Evolutionary conservation across 2,113 vertebrate genomes (phyloP), one percentile per base, ranked within the genome.

Genomic region (Dipodomys ordii): DNA sequence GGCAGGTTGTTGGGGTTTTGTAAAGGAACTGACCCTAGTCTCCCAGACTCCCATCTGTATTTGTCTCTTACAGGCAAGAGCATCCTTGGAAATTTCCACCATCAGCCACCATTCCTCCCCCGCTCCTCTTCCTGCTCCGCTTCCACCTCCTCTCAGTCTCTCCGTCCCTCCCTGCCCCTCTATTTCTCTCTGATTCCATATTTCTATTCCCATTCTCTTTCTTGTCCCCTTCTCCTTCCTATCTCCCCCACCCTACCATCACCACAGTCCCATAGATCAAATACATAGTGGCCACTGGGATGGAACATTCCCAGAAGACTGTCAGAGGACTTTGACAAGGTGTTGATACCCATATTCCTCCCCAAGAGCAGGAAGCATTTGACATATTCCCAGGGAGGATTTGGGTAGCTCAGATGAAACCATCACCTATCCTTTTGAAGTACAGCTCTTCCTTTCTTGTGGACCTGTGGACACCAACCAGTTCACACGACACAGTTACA

Each of bases 51-150:
- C 79, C 11, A 62, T 46, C 44, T 22, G 2, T 67, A 27, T 23
- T 80, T 69, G 22, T 28, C 85, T 57, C 98, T 98, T 98, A 97
- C 27, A 97, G 98, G 98, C 97, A 98, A 22, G 92, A 97, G 95
- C 90, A 97, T 97, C 97, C 98, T 98, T 98, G 98, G 97, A 98
- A 98, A 28, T 18, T 98, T 98, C 97, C 91, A 96, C 90, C 92
- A 95, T 87, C 91, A 94, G 91, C 96, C 97, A 96, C 87, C 15
- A 27, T 11, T 4, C 27, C 9, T 30, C 46, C 69, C 7, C 96
- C 96, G 22, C 64, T 9, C 3, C 98, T 98, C 98, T 97, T 96
- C 97, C 97, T 35, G 7, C 8, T 19, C 57, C 35, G 2, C 53
- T 64, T 18, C 57, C 8, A 16, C 27, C 25, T 62, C 53, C 98